Evolutionary conservation across 2,888 invertebrate genomes (phyloP), one percentile per base, ranked within the genome.

Genomic region (Diogma glabrata): DNA sequence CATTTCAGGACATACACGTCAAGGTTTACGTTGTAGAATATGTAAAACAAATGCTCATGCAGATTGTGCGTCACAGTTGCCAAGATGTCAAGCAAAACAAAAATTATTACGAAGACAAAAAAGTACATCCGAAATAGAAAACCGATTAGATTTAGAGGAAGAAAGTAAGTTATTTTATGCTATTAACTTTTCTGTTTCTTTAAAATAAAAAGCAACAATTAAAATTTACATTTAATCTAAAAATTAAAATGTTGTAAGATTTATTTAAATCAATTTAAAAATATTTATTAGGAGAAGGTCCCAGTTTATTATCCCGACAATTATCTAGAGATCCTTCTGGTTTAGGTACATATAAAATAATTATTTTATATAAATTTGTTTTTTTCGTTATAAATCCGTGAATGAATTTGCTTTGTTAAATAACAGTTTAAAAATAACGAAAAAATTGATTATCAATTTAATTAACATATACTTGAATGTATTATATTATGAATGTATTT

Each of bases 1-100:
- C n/a, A n/a, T n/a, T 22, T 38, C 65, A 89, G 92, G 93, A 53
- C 93, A 93, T 71, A 89, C 91, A 50, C 78, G 89, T 46, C 93
- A 93, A 71, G 93, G 93, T 14, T 72, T 93, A 51, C 84, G 89
- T 57, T 93, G 93, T 68, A 80, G 90, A 51, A 78, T 90, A 56
- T 93, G 93, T 71, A 93, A 92, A 71, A 81, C 87, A 72, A 93
- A 92, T 70, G 84, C 89, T 51, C 93, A 93, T 71, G 79, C 84
- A 43, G 91, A 92, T 68, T 93, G 93, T 71, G 82, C 87, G 70
- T 82, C 87, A 10, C 82, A 84, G 61, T 82, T 85, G 16, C 81
- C 81, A 54, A 84, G 83, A 64, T 93, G 92, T 66, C 89, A 91
- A 65, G 84, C 87, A 14, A 90, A 89, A 69, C 84, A 87, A 20